Evolutionary conservation across 2,888 invertebrate species (phyloP).

Genomic region (Philereme transversata): DNA sequence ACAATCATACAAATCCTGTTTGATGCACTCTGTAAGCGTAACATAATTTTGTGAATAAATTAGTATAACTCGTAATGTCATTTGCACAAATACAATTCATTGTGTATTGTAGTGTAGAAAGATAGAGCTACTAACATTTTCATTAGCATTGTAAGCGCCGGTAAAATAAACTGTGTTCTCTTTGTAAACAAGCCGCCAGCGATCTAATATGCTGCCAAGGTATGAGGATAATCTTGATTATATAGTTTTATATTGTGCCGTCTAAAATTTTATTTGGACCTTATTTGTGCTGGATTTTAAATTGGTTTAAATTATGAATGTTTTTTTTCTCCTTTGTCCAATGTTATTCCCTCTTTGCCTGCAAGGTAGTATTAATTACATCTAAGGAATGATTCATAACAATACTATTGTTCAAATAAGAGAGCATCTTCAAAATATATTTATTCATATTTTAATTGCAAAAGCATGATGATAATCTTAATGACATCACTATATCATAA

Average conservation of each 20-base stretch:
- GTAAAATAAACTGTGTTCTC: constrained; percentile 61
- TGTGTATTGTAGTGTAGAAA: constrained; percentile 21
- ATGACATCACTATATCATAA: constrained; percentile 5
- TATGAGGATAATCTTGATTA: constrained; percentile 56
- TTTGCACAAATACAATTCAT: constrained; percentile 25
- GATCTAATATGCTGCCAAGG: constrained; percentile 84
- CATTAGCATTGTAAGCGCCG: constrained; percentile 34
- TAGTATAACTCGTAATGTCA: constrained; percentile 13
- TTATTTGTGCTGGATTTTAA: constrained; percentile 27
- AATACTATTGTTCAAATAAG: too few species aligned
- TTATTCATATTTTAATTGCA: neutral
- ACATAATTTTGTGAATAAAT: constrained; percentile 16
- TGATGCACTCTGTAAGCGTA: constrained; percentile 17
- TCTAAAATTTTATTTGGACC: constrained; percentile 34
- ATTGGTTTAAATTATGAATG: constrained; percentile 29
- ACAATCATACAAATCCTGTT: constrained; percentile 17
- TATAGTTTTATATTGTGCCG: constrained; percentile 38
- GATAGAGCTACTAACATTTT: constrained; percentile 30
- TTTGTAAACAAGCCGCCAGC: constrained; percentile 80
- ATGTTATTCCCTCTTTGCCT: constrained; percentile 9
- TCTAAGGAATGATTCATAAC: too few species aligned
- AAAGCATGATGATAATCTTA: neutral
- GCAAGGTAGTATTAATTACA: neutral
- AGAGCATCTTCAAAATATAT: too few species aligned
- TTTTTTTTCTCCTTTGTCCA: neutral